phyloP scores from a whole-genome alignment of 1,140 invertebrate genomes.

The Drosophila mojavensis region DNA sequence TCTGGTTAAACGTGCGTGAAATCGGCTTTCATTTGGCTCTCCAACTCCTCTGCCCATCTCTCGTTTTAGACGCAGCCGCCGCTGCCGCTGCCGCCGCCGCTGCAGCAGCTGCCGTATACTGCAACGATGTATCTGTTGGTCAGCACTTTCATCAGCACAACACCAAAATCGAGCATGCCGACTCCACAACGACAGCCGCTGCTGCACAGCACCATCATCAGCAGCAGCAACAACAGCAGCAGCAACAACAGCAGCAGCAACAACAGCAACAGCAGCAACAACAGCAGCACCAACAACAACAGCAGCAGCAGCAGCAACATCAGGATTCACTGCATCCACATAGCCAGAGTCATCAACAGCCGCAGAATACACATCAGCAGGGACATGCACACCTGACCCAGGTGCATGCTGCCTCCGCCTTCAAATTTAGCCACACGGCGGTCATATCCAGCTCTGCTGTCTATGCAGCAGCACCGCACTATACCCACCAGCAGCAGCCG shows the following conservation, averaged over 20 bases:
- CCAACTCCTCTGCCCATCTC: constrained; percentile 31
- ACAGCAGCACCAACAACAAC: constrained; percentile 43
- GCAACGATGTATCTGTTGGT: constrained; percentile 66
- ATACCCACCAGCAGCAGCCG: constrained; percentile 63
- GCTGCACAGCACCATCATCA: constrained; percentile 52
- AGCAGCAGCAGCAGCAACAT: constrained; percentile 59
- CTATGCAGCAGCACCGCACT: constrained; percentile 62
- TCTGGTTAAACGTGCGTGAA: constrained; percentile 63
- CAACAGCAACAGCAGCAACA: constrained; percentile 48
- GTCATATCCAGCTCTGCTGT: constrained; percentile 74
- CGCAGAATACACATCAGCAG: constrained; percentile 61
- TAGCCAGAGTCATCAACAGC: constrained; percentile 42
- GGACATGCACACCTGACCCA: constrained; percentile 63
- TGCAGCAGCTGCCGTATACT: constrained; percentile 63
- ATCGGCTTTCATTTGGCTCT: constrained; percentile 61
- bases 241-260: constrained; percentile 49
- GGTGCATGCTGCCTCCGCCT: constrained; percentile 66
- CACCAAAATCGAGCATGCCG: constrained; percentile 75
- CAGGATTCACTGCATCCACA: constrained; percentile 54
- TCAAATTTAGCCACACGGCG: constrained; percentile 75
- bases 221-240: constrained; percentile 59
- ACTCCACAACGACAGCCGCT: constrained; percentile 70
- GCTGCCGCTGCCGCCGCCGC: constrained; percentile 54
- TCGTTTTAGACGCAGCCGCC: constrained; percentile 48
- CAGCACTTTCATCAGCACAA: constrained; percentile 74